These are phyloP conservation scores for Amorpha juglandis DNA, from an alignment of 2,888 invertebrate species.

Conservation along the genomic window DNA sequence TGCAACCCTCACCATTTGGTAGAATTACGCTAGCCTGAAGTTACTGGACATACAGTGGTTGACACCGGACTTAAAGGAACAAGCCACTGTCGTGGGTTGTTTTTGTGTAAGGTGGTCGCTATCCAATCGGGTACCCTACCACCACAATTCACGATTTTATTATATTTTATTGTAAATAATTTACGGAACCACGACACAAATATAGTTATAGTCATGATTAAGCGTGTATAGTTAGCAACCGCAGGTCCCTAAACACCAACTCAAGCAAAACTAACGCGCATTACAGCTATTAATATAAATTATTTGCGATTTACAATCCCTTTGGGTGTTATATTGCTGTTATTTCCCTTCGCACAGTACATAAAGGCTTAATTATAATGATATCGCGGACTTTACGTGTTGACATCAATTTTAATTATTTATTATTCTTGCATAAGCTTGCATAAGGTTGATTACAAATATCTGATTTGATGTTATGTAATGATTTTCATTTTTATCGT, in stretches of 20 bases:
- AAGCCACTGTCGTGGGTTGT: no score
- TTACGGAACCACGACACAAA: no score
- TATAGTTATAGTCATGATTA: constrained; percentile 53
- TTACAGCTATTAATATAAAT: constrained; percentile 79
- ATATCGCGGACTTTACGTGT: constrained; percentile 53
- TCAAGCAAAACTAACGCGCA: constrained; percentile 73
- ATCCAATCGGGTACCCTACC: no score
- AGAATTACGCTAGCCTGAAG: no score
- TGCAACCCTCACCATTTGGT: no score
- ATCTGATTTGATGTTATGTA: neutral
- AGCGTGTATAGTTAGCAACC: constrained; percentile 60
- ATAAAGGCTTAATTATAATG: constrained; percentile 62
- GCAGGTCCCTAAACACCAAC: constrained; percentile 69
- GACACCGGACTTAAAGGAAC: no score
- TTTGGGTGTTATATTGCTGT: constrained; percentile 70
- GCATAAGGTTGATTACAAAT: neutral
- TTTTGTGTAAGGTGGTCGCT: no score
- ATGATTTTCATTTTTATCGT: no score
- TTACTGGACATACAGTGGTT: no score
- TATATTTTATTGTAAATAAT: no score
- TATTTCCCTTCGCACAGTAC: constrained; percentile 61
- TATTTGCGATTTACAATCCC: constrained; percentile 77
- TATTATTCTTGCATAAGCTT: constrained; percentile 50
- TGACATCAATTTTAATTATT: constrained; percentile 67
- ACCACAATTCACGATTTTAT: no score